Base-by-base conservation (phyloP, 2,797 vertebrate species). In the Fringilla coelebs region DNA sequence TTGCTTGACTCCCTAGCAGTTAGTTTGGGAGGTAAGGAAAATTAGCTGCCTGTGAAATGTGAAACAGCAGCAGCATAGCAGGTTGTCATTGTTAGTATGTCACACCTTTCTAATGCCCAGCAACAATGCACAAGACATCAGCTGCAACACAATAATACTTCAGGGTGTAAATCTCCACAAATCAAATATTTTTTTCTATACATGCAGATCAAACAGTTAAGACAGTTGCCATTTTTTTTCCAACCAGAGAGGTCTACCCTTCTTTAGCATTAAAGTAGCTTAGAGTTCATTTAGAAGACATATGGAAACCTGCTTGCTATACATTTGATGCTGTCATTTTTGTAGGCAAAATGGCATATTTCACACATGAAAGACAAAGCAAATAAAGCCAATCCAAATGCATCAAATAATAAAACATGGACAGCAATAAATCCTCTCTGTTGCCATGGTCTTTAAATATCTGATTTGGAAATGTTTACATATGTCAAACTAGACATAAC, bases 361-460 rank as follows among this genome's bases (percentile, higher is more conserved):
- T 94, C 63, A 87, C 17, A 63, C 66, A 75, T 45, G 66, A 93
- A 95, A 95, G 55, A 89, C 40, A 82, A 93, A 82, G 67, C 40
- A 90, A 93, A 93, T 73, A 83, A 73, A 95, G 24, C 48, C n/a
- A 82, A 86, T 76, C 29, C 41, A 86, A 81, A 88, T 17, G 8
- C 41, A 88, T 76, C 45, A 84, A 91, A 86, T 77, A 92, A 86
- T 48, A 84, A 86, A 88, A 89, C 57, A 73, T 13, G 17, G 43
- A 68, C 18, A 82, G 32, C 43, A 94, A 60, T 85, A 92, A 92
- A 73, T 85, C 26, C 36, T 85, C 17, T 74, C 43, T 78, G n/a
- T 81, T 91, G 66, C 48, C 21, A 70, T 1, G 3, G 46, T 73
- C 60, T 90, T 68, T 76, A 84, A 94, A 76, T 88, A 86, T n/a